A percentile compares a stretch with the other conserved stretches of the same genome.
phyloP scores from a whole-genome alignment of 2,888 invertebrate genomes.

The Proisotoma minuta region DNA sequence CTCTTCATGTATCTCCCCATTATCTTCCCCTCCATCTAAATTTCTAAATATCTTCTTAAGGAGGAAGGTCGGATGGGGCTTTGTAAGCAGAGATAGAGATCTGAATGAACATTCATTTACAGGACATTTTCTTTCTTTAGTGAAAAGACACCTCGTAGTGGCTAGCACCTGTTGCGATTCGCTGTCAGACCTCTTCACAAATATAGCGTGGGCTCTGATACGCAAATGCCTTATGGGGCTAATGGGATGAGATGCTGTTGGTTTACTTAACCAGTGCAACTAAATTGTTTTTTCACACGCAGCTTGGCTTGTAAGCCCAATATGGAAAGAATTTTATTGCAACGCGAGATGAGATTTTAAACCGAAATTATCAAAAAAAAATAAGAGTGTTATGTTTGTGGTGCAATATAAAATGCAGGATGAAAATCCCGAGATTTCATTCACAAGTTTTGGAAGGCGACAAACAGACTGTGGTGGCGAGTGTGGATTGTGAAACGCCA shows the following conservation, averaged over 20 bases:
- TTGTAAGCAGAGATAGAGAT: not conserved
- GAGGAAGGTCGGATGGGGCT: not conserved
- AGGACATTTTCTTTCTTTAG: conserved; percentile 31
- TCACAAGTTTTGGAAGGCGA: conserved; percentile 5
- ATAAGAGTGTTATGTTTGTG: too few species aligned
- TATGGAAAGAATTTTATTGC: too few species aligned
- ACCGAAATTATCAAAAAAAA: too few species aligned
- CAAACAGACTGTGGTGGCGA: conserved; percentile 11
- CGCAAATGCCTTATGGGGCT: too few species aligned
- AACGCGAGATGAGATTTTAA: too few species aligned
- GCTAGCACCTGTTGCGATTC: conserved; percentile 43
- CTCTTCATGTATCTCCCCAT: not conserved
- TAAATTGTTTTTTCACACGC: too few species aligned
- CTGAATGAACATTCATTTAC: conserved; percentile 17
- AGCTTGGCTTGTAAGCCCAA: too few species aligned
- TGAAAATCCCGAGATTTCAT: not conserved
- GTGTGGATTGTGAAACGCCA: not conserved
- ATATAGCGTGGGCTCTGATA: conserved; percentile 5
- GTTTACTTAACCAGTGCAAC: too few species aligned
- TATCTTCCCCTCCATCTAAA: not conserved
- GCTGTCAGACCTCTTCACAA: conserved; percentile 19
- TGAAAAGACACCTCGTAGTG: conserved; percentile 35
- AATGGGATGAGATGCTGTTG: too few species aligned
- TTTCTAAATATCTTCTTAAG: not conserved
- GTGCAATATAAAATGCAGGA: too few species aligned